Base-by-base conservation (phyloP, 2,113 vertebrate genomes). In the Thunnus thynnus region DNA sequence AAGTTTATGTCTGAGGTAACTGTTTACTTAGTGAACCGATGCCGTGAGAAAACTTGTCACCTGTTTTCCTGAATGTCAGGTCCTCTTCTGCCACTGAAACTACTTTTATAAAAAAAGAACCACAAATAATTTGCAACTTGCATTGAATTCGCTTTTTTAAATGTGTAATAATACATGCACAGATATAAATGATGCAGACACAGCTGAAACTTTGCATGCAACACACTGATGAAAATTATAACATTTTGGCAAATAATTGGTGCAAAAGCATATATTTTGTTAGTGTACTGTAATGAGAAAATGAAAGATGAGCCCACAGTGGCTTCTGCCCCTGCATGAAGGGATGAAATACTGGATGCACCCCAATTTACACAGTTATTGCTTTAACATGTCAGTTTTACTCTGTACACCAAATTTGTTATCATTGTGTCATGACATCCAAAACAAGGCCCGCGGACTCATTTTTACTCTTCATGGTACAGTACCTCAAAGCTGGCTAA, bases 1-100 rank as follows among this genome's bases (percentile, higher is more conserved):
- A 87, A 88, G 90, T 93, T 93, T 92, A 89, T 80, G 85, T 91
- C 76, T 87, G 86, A 90, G 90, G 85, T 86, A 90, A 86, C 78
- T 93, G 91, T 93, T 93, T 93, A 93, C 80, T 91, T 85, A 87
- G 83, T 55, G 70, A 57, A 65, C 51, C 46, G 36, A 86, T 89
- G 83, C 71, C 85, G 80, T 94, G 88, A 91, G 91, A 92, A 91
- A 90, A 83, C 78, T 75, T 91, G 84, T 91, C 87, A 89, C 86
- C 76, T 77, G 79, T 72, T 90, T 89, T 84, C 67, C 67, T 76
- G 76, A 86, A 88, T 73, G 5, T 75, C 57, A 57, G 16, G 88
- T 91, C 67, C 85, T 89, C 77, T 71, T 76, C 71, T 63, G 66
- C 68, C 78, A 80, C 83, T 80, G 25, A 80, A 86, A 73, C 67